Conservation (phyloP, 2,888 invertebrate species). For the Erebia palarica region DNA sequence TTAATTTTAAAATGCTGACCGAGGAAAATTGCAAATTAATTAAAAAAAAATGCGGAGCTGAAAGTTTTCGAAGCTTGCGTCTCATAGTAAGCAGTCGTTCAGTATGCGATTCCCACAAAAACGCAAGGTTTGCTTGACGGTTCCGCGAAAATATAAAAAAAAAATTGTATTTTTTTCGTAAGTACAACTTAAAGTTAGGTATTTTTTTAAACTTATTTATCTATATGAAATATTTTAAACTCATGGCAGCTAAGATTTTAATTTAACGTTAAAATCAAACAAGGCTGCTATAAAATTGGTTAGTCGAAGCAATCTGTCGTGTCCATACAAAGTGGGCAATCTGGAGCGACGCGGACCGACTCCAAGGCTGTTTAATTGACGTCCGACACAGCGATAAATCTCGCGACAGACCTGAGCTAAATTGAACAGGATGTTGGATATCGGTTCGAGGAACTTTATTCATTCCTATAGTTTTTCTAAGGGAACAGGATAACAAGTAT, state of each 20-base stretch:
- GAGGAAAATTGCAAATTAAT: no score
- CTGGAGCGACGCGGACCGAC: neutral
- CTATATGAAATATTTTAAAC: no score
- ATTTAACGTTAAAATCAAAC: constrained; percentile 5
- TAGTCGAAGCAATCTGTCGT: constrained; percentile 15
- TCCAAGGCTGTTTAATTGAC: constrained; percentile 31
- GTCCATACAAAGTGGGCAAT: constrained; percentile 17
- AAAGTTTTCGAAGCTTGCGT: no score
- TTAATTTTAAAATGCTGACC: no score
- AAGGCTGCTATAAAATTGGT: constrained; percentile 3
- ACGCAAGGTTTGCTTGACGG: no score
- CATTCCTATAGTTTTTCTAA: neutral
- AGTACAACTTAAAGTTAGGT: no score
- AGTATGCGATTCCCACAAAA: no score
- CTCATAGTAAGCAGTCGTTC: no score
- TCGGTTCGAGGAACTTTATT: neutral
- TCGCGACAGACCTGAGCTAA: constrained; percentile 4
- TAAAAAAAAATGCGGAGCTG: no score
- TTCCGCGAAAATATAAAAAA: no score
- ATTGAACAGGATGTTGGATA: neutral
- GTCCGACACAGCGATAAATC: constrained; percentile 25
- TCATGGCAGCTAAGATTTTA: neutral
- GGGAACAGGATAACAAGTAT: neutral
- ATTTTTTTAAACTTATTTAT: no score
- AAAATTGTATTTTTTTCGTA: no score